A percentile compares a stretch with the other conserved stretches of the same genome.
These are phyloP conservation scores for Morus bassanus DNA, from an alignment of 2,797 vertebrate species.

Conservation along the genomic window DNA sequence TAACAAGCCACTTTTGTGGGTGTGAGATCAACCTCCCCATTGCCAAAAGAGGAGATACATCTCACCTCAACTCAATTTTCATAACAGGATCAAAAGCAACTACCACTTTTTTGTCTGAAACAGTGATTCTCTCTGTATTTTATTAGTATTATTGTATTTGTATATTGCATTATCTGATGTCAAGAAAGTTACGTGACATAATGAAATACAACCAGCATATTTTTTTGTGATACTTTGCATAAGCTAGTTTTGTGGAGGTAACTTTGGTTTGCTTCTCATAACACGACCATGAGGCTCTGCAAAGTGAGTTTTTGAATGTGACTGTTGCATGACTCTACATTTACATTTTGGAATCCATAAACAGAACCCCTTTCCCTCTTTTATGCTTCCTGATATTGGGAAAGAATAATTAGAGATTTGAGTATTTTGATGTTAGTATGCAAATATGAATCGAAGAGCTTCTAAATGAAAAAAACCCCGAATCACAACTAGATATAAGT, in stretches of 20 bases:
- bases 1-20: neutral
- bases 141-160: neutral
- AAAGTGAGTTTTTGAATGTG: neutral
- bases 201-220: neutral
- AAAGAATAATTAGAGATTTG: neutral
- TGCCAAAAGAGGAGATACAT: neutral
- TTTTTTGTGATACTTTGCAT: neutral
- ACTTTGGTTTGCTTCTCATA: neutral
- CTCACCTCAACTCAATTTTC: neutral
- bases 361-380: rapidly evolving
- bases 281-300: neutral
- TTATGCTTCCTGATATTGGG: neutral
- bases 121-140: neutral
- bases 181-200: neutral
- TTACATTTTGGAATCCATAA: neutral
- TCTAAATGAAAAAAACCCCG: neutral
- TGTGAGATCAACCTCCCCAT: neutral
- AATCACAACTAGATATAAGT: neutral
- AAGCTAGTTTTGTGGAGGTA: neutral
- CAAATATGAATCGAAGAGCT: neutral
- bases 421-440: neutral
- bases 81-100: neutral
- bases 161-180: neutral
- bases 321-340: neutral
- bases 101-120: neutral